A percentile compares a stretch with the other conserved stretches of the same genome.
Evolutionary conservation across 1,140 invertebrate genomes (phyloP).

Genomic region (Scaptomyza pallida): DNA sequence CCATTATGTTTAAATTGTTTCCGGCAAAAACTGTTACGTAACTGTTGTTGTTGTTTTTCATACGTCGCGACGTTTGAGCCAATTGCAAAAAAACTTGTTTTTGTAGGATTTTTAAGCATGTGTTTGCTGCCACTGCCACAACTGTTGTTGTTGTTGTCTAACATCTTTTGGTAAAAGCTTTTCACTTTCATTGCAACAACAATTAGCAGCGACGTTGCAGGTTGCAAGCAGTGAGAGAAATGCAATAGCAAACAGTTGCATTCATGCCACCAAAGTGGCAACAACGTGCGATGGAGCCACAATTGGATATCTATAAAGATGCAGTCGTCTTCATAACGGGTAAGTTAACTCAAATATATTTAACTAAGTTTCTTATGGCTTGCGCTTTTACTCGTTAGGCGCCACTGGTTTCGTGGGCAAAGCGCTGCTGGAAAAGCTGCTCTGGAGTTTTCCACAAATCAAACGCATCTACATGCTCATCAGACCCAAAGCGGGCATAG

Average conservation of each 20-base stretch:
- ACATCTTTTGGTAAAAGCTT: slow-evolving; percentile 21
- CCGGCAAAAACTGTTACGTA: slow-evolving; percentile 46
- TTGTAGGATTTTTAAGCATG: slow-evolving; percentile 47
- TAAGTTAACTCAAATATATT: slow-evolving; percentile 24
- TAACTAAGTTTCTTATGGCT: background rate
- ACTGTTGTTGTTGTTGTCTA: slow-evolving; percentile 4
- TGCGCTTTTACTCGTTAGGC: slow-evolving; percentile 36
- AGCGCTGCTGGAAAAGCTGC: slow-evolving; percentile 89
- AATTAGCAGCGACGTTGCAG: slow-evolving; percentile 10
- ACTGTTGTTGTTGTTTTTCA: slow-evolving; percentile 22
- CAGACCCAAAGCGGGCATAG: slow-evolving; percentile 85
- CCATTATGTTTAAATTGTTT: slow-evolving; percentile 13
- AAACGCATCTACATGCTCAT: slow-evolving; percentile 88
- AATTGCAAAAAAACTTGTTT: slow-evolving; percentile 72
- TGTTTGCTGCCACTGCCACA: background rate
- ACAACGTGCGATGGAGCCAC: slow-evolving; percentile 39
- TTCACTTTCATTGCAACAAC: slow-evolving; percentile 63
- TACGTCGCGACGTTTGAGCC: slow-evolving; percentile 13
- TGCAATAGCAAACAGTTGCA: slow-evolving; percentile 51
- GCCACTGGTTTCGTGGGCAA: slow-evolving; percentile 87
- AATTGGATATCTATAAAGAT: slow-evolving; percentile 64
- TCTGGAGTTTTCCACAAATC: slow-evolving; percentile 88
- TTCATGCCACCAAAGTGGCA: slow-evolving; percentile 44
- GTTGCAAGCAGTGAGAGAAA: slow-evolving; percentile 42
- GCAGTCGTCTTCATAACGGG: slow-evolving; percentile 81